phyloP scores from a whole-genome alignment of 2,888 invertebrate genomes.

The Aleiodes alternator region DNA sequence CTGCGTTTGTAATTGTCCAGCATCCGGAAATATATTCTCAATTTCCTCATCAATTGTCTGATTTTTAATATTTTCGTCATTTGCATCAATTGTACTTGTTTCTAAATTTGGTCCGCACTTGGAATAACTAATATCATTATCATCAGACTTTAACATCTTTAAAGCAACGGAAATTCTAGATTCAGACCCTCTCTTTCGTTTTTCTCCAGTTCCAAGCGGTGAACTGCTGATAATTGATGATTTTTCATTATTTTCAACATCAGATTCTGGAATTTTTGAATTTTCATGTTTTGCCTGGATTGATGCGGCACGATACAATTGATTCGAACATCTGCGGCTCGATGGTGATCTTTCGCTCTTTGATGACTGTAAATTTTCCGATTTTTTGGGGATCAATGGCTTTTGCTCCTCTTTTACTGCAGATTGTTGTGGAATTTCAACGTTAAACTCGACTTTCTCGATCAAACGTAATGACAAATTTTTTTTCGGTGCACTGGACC shows the following conservation, averaged over 20 bases:
- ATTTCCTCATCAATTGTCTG: not conserved
- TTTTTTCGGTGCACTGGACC: constrained; percentile 48
- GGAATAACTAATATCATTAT: constrained; percentile 1
- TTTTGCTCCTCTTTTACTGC: too few species aligned
- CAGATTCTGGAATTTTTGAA: not conserved
- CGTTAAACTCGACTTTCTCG: constrained; percentile 46
- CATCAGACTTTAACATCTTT: not conserved
- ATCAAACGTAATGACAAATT: constrained; percentile 42
- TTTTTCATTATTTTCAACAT: not conserved
- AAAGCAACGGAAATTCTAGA: not conserved
- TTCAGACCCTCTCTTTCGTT: not conserved
- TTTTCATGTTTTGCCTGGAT: too few species aligned
- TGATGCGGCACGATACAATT: too few species aligned
- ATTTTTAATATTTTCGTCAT: not conserved
- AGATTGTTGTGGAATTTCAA: constrained; percentile 50
- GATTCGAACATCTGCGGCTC: too few species aligned
- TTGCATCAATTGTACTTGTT: not conserved
- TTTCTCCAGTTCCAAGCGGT: not conserved
- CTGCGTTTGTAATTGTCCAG: not conserved
- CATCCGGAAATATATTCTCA: not conserved
- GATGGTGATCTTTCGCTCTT: too few species aligned
- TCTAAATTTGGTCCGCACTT: not conserved
- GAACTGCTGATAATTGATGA: not conserved
- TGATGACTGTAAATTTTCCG: too few species aligned
- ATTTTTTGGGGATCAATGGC: too few species aligned